These are phyloP conservation scores for Torymus tubicola DNA, from an alignment of 2,888 invertebrate species.

Conservation along the genomic window DNA sequence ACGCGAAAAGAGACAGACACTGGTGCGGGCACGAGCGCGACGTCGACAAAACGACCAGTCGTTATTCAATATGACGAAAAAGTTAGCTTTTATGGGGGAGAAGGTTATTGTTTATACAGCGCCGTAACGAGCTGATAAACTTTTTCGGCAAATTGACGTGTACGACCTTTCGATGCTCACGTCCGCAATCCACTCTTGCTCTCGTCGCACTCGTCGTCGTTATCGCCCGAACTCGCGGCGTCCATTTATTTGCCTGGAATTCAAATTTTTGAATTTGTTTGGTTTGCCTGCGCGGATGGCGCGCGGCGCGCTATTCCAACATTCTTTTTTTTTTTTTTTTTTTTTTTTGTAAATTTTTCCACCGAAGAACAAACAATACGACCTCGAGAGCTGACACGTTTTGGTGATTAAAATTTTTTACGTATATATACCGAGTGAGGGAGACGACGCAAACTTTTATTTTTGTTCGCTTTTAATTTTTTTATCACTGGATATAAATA, in stretches of 20 bases:
- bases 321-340: background rate
- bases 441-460: background rate
- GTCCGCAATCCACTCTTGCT: background rate
- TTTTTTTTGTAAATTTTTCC: constrained; percentile 7
- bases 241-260: constrained; percentile 32
- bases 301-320: no score
- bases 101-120: constrained; percentile 39
- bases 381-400: background rate
- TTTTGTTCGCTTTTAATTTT: constrained; percentile 18
- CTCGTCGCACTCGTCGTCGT: background rate
- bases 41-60: background rate
- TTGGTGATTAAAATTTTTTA: constrained; percentile 42
- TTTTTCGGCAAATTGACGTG: constrained; percentile 33
- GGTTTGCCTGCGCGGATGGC: constrained; percentile 11
- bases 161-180: constrained; percentile 3
- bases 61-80: constrained; percentile 45
- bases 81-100: constrained; percentile 17
- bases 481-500: constrained; percentile 22
- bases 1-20: no score
- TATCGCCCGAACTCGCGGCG: no score
- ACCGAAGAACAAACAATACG: constrained; percentile 25
- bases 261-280: constrained; percentile 49
- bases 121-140: constrained; percentile 52
- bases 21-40: no score
- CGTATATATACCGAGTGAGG: background rate